Evolutionary conservation across 2,888 invertebrate species (phyloP), one percentile per base, ranked within the genome.

Genomic region (Tholera decimalis): DNA sequence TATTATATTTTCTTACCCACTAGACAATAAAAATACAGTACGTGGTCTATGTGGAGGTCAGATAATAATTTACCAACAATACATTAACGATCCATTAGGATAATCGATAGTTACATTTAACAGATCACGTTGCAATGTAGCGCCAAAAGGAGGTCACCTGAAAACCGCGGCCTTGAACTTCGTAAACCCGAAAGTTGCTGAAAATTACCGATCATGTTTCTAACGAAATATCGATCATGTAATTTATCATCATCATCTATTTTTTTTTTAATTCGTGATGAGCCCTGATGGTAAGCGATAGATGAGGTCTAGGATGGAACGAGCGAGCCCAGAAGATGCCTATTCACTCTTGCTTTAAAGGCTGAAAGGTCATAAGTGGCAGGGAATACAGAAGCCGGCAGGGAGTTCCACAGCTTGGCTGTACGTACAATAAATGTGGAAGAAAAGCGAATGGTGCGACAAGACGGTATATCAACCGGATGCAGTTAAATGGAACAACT

Each of bases 21-120:
- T 24, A 24, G 24, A 9, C 3, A 9, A 30, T 11, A 39, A 58
- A 59, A 59, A 44, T 24, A 70, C n/a, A 55, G n/a, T 39, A 11
- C 43, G 18, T 18, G 9, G 9, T 11, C 3, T 15, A 2, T 33
- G 2, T 22, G 18, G 18, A 39, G 72, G 63, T 71, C 72, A 39
- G 33, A 47, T 39, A 9, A 24, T 24, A 11, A 39, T 46, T 18
- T 33, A 43, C 39, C 4, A 41, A 20, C 63, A 62, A 65, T 15
- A 28, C 18, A 66, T 66, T 66, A 62, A 22, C 39, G 15, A 62
- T 72, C 33, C 72, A 66, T 66, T 66, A 66, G 15, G 46, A 39
- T 72, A 47, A 33, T 33, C 18, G 22, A 26, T 18, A 26, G 72
- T 41, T n/a, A 66, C 65, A 72, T 66, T 72, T 63, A 72, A 9